Percentiles rank a stretch among this genome's conserved stretches.
phyloP scores from a whole-genome alignment of 2,888 invertebrate genomes.

The Himalopsyche tibetana region DNA sequence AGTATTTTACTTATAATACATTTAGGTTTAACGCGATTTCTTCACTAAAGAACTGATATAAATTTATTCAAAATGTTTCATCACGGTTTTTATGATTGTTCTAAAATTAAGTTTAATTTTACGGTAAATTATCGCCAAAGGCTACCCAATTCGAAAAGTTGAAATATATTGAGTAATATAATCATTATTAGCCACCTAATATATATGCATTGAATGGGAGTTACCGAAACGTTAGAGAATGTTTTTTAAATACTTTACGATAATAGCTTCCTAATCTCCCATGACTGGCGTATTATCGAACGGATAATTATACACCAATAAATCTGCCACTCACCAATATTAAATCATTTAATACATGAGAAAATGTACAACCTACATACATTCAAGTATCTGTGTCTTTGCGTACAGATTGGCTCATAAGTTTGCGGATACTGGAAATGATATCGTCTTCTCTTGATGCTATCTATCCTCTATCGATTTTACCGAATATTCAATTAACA shows the following conservation, averaged over 20 bases:
- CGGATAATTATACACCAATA: not conserved
- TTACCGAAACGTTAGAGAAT: not conserved
- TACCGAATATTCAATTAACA: too few relatives aligned
- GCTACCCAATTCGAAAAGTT: not conserved
- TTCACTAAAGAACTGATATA: too few relatives aligned
- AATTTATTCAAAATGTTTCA: too few relatives aligned
- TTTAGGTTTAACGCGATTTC: too few relatives aligned
- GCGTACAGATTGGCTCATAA: not conserved
- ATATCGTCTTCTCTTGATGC: too few relatives aligned
- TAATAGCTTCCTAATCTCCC: slow-evolving; percentile 21
- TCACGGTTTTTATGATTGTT: not conserved
- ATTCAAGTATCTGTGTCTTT: not conserved
- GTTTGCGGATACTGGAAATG: too few relatives aligned
- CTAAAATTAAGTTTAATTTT: not conserved
- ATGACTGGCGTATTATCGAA: not conserved
- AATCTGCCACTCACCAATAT: slow-evolving; percentile 30
- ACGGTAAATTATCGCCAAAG: slow-evolving; percentile 22
- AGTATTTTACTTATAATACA: too few relatives aligned
- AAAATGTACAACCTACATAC: slow-evolving; percentile 6
- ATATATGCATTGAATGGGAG: not conserved
- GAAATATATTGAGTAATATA: not conserved
- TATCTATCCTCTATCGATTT: too few relatives aligned
- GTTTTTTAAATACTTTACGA: slow-evolving; percentile 22
- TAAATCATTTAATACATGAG: slow-evolving; percentile 30
- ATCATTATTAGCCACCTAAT: not conserved